phyloP scores from a whole-genome alignment of 2,888 invertebrate species.

The Nemapogon koenigi region DNA sequence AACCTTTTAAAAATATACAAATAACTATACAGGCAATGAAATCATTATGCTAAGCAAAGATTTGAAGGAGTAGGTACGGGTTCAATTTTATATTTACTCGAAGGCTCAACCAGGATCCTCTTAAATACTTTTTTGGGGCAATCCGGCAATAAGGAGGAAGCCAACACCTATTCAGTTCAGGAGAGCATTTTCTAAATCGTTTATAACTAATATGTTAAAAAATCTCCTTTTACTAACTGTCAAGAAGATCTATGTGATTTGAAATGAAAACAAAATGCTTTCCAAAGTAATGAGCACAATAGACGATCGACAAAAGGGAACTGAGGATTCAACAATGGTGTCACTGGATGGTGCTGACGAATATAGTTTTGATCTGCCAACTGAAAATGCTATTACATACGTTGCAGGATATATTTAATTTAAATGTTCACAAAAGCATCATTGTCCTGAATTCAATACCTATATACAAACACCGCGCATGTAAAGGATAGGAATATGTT shows the following conservation, averaged over 20 bases:
- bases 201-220: background rate
- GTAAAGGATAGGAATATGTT: background rate
- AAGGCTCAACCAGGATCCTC: slow-evolving; percentile 11
- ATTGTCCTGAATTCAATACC: background rate
- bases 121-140: slow-evolving; percentile 9
- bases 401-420: background rate
- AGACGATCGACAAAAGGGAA: background rate
- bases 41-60: slow-evolving; percentile 12
- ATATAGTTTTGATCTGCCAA: background rate
- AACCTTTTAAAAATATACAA: slow-evolving; percentile 13
- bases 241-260: background rate
- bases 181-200: background rate
- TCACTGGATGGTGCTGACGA: background rate
- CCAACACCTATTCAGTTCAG: slow-evolving; percentile 14
- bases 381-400: background rate
- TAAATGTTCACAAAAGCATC: background rate
- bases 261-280: background rate
- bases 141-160: slow-evolving; percentile 13
- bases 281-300: background rate
- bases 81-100: slow-evolving; percentile 9
- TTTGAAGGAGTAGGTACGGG: slow-evolving; percentile 7
- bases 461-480: background rate
- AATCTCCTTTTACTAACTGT: background rate
- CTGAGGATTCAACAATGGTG: background rate
- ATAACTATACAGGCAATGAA: slow-evolving; percentile 14